Conservation (phyloP, 2,113 vertebrate species). For the Xenopus laevis region DNA sequence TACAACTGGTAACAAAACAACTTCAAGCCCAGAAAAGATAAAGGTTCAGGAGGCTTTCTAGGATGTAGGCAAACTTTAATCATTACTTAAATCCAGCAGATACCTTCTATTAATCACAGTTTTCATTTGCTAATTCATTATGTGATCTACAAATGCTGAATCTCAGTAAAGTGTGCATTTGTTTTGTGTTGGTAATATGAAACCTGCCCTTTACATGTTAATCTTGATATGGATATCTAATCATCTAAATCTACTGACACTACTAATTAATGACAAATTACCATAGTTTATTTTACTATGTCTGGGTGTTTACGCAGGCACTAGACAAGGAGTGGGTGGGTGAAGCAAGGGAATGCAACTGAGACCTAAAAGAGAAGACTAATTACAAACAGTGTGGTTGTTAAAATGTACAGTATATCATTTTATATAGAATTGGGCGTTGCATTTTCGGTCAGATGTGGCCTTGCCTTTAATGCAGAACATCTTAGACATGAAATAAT, state of each 20-base stretch:
- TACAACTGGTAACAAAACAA: background rate
- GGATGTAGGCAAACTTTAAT: background rate
- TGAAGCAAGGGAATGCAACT: background rate
- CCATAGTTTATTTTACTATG: conserved; percentile 2
- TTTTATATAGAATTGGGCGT: too few species aligned
- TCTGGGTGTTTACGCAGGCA: background rate
- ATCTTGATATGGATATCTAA: conserved; percentile 2
- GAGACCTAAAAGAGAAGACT: background rate
- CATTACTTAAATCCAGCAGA: background rate
- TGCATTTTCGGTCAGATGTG: too few species aligned
- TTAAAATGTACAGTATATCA: too few species aligned
- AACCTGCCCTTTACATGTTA: background rate
- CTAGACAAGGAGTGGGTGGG: background rate
- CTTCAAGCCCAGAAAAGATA: background rate
- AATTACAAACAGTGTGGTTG: background rate
- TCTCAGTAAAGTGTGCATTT: background rate
- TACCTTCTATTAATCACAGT: background rate
- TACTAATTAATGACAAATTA: conserved; percentile 4
- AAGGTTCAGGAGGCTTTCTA: background rate
- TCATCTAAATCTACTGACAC: background rate
- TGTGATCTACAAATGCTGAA: background rate
- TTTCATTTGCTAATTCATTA: conserved; percentile 5
- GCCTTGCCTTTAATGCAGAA: too few species aligned
- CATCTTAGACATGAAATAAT: too few species aligned
- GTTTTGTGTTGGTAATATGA: background rate